Evolutionary conservation across 2,888 invertebrate species (phyloP), one percentile per base, ranked within the genome.

Genomic region (Cephus rjabovi): DNA sequence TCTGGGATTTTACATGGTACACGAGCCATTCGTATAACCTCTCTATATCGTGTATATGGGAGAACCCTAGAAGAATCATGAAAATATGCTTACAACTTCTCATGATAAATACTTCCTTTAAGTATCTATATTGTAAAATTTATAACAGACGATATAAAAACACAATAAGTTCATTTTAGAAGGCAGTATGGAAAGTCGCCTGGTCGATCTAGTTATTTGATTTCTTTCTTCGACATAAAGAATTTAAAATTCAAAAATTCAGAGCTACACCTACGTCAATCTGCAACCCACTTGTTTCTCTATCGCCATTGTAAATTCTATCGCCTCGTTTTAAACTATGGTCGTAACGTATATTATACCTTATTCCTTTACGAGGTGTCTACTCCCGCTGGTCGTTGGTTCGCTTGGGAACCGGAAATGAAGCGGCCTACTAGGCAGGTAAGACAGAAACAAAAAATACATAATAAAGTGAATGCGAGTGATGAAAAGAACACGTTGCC

Each of bases 1-100:
- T 71, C 75, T n/a, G 75, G 75, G 70, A 77, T 77, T 70, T 77
- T 77, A 70, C 37, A 71, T 37, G 71, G 34, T 30, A 23, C 33
- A 34, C 71, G 71, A 71, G 31, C 31, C 71, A 71, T 31, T 71
- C 15, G 31, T 71, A 71, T 71, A 56, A 9, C 56, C 56, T 56
- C 23, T 23, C 23, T 56, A 23, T 9, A 56, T 56, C 23, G 56
- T 23, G 56, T 56, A 23, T 23, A 56, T 9, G 56, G 6, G 23
- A 23, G 9, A 23, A 23, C 56, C 56, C 23, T 56, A 56, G 15
- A 15, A 56, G 15, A 56, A 56, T 23, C 56, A 56, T 56, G 15
- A 23, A 23, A 56, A 56, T 56, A 56, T 6, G 56, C 23, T 15
- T 56, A 56, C 23, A 23, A 23, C 2, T 9, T 56, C 9, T 56